A percentile compares a stretch with the other conserved stretches of the same genome.
phyloP scores from a whole-genome alignment of 2,888 invertebrate species.

The Acronicta psi region DNA sequence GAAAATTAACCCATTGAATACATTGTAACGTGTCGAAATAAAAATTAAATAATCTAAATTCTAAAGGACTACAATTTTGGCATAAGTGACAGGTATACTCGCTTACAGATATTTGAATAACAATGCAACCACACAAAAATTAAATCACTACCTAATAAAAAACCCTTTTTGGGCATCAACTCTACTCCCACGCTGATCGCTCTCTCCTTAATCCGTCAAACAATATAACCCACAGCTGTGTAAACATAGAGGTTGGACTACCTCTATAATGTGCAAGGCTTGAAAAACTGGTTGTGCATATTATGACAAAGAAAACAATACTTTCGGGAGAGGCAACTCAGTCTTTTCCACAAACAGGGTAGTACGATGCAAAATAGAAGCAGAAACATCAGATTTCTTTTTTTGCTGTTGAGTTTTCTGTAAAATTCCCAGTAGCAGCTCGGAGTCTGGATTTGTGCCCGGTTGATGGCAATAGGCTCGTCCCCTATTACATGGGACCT shows the following conservation, averaged over 20 bases:
- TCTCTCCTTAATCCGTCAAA: conserved; percentile 58
- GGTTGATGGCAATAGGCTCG: too few species aligned
- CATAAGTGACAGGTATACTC: conserved; percentile 25
- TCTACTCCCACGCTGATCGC: conserved; percentile 60
- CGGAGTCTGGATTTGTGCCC: too few species aligned
- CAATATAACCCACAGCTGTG: conserved; percentile 66
- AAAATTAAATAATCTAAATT: too few species aligned
- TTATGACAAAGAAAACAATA: not conserved
- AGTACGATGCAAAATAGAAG: too few species aligned
- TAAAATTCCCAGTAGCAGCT: too few species aligned
- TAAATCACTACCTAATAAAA: conserved; percentile 37
- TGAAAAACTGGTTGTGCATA: conserved; percentile 11
- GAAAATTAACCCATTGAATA: too few species aligned
- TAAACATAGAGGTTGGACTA: conserved; percentile 60
- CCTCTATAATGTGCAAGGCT: conserved; percentile 32
- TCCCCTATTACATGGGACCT: too few species aligned
- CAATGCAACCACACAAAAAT: conserved; percentile 16
- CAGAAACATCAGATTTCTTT: too few species aligned
- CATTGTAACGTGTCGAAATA: too few species aligned
- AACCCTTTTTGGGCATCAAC: conserved; percentile 25
- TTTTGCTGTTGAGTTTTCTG: too few species aligned
- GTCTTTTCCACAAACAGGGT: not conserved
- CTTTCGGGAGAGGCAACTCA: not conserved
- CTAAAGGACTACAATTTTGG: conserved; percentile 28
- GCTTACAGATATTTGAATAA: conserved; percentile 31